These are phyloP conservation scores for Trichonephila clavata DNA, from an alignment of 1,140 invertebrate species.

Conservation along the genomic window DNA sequence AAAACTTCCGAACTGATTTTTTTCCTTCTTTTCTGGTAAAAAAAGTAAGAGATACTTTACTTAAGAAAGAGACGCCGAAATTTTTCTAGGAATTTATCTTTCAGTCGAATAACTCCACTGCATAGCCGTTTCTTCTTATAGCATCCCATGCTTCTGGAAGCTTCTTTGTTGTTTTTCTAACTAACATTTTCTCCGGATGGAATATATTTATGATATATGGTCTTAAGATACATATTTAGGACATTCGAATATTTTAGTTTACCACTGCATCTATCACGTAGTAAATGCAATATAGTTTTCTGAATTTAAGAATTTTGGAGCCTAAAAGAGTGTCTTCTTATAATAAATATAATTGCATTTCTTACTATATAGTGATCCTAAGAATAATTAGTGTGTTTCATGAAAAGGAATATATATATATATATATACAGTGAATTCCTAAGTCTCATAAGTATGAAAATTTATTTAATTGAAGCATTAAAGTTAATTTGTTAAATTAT, in stretches of 20 bases:
- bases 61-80: constrained; percentile 34
- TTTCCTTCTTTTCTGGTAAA: neutral
- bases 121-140: neutral
- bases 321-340: too few relatives aligned
- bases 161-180: neutral
- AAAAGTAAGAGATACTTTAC: constrained; percentile 38
- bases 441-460: too few relatives aligned
- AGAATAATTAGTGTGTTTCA: too few relatives aligned
- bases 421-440: too few relatives aligned
- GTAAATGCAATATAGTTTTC: too few relatives aligned
- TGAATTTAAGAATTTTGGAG: too few relatives aligned
- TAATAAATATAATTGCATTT: too few relatives aligned
- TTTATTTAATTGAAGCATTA: too few relatives aligned
- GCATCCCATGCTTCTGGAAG: neutral
- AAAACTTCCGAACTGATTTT: constrained; percentile 22
- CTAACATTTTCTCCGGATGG: neutral
- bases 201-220: neutral
- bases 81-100: constrained; percentile 9
- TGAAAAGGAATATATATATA: too few relatives aligned
- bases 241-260: neutral
- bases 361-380: too few relatives aligned
- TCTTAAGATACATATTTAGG: neutral
- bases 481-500: too few relatives aligned
- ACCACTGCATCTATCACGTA: too few relatives aligned
- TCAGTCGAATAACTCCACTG: neutral